Base-by-base conservation (phyloP, 1,140 invertebrate genomes). In the Caenorhabditis latens region DNA sequence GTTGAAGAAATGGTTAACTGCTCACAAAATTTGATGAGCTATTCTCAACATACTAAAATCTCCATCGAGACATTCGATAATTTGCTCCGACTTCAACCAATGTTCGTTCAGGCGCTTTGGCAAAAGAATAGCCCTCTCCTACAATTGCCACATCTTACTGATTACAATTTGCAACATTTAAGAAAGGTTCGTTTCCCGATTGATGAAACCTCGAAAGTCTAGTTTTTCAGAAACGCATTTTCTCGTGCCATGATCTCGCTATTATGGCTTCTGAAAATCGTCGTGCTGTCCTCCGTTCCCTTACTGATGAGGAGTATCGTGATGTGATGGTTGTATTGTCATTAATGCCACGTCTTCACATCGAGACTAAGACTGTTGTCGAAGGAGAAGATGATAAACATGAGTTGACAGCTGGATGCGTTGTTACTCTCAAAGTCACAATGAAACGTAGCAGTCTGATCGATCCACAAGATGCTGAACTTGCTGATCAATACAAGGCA, bases 1-100 rank as follows among this genome's bases (percentile, higher is more conserved):
- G 95, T 99, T 88, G 96, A 98, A 91, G 98, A 99, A 94, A 98
- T 99, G 96, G 96, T 99, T 67, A 96, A 96, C 90, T 97, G 97
- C 93, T 95, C 97, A 6, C 96, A 97, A 92, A 97, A 98, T 93
- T 94, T 99, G 42, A 96, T 98, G 75, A 95, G 97, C 90, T 94
- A 99, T 88, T 96, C 96, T 32, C 96, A 98, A 93, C 87, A 94
- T 95, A 96, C 95, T 75, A 94, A 97, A 87, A 97, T 97, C 16
- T 95, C 95, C 75, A 95, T 99, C 88, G 96, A 97, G 91, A 99
- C 98, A 3, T 95, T 99, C 86, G 98, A 99, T 93, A 98, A 97
- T 93, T 96, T 96, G 90, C 99, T 99, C 96, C 98, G 98, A 93
- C 93, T 99, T 46, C 96, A 95, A 89, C 96, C 97, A 75, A 97